Evolutionary conservation across 2,797 vertebrate genomes (phyloP), one percentile per base, ranked within the genome.

Genomic region (Xerus rutilus): DNA sequence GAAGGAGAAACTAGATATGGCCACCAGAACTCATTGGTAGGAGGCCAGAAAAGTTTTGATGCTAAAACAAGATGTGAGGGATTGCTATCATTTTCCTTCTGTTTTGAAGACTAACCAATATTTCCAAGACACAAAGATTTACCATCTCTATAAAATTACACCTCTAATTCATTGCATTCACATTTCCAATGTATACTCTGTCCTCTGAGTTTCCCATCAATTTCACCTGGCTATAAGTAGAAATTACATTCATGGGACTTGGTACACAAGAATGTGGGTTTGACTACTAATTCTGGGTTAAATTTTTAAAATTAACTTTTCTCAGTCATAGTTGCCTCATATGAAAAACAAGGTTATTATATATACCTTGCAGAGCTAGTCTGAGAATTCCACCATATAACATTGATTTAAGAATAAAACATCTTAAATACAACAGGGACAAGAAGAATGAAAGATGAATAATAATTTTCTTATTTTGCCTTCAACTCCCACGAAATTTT

Each of bases 361-460:
- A n/a, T 52, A 85, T 65, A 64, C 21, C 14, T 85, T 90, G 18
- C 9, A 91, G 52, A 95, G 28, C 11, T 85, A 7, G 21, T 81
- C 30, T 92, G 15, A 85, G 17, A 76, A 94, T 76, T 76, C n/a
- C 93, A 32, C 28, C 4, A 52, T 74, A 20, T 57, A 59, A 69
- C 3, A 62, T 94, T 88, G 30, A 78, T 79, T 5, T 54, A 91
- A 94, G 12, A 82, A 82, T 62, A 89, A 88, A 69, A 45, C 79
- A 91, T 85, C 18, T 84, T 45, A 7, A 79, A 69, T 15, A 79
- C 20, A 94, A 1, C 21, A 45, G 12, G 10, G 11, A 59, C 3
- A 79, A 78, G 57, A 86, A 78, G 81, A 83, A 83, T 77, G 18
- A 70, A 79, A 78, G 49, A 86, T 83, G 85, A 83, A 83, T 77